A percentile compares a stretch with the other conserved stretches of the same genome.
Evolutionary conservation across 1,140 invertebrate species (phyloP).

Genomic region (Drosophila leontia): DNA sequence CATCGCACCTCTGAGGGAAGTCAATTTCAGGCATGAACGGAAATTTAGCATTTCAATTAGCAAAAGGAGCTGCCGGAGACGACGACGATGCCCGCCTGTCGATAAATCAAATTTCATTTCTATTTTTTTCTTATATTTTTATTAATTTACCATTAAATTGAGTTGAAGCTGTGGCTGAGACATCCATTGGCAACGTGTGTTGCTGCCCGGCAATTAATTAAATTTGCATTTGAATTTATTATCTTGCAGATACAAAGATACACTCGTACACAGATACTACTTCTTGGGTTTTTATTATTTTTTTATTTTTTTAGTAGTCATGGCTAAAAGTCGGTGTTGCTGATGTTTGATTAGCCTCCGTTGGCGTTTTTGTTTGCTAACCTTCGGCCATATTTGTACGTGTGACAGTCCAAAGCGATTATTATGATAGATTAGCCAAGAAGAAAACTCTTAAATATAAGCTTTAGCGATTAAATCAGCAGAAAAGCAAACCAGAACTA

Average conservation of each 20-base stretch:
- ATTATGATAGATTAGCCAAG: conserved; percentile 33
- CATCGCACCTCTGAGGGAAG: conserved; percentile 52
- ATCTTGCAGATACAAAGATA: conserved; percentile 26
- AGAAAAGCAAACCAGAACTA: not conserved
- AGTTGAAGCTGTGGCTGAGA: conserved; percentile 11
- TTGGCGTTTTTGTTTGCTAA: conserved; percentile 49
- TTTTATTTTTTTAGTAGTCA: conserved; percentile 10
- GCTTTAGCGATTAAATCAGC: conserved; percentile 16
- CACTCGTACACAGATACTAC: conserved; percentile 6
- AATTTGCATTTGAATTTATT: conserved; percentile 59
- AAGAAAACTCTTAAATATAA: conserved; percentile 23
- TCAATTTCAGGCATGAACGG: conserved; percentile 84
- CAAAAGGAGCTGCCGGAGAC: conserved; percentile 28
- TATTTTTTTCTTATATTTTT: conserved; percentile 31
- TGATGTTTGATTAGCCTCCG: conserved; percentile 60
- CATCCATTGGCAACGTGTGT: conserved; percentile 11
- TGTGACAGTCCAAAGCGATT: conserved; percentile 47
- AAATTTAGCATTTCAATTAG: conserved; percentile 84
- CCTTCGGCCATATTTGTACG: conserved; percentile 39
- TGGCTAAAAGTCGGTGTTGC: conserved; percentile 39
- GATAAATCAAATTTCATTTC: conserved; percentile 3
- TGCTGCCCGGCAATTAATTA: conserved; percentile 61
- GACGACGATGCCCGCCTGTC: not conserved
- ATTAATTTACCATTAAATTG: conserved; percentile 78
- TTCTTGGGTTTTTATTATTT: not conserved